phyloP scores from a whole-genome alignment of 2,888 invertebrate species.

The Allolobophora icterica region DNA sequence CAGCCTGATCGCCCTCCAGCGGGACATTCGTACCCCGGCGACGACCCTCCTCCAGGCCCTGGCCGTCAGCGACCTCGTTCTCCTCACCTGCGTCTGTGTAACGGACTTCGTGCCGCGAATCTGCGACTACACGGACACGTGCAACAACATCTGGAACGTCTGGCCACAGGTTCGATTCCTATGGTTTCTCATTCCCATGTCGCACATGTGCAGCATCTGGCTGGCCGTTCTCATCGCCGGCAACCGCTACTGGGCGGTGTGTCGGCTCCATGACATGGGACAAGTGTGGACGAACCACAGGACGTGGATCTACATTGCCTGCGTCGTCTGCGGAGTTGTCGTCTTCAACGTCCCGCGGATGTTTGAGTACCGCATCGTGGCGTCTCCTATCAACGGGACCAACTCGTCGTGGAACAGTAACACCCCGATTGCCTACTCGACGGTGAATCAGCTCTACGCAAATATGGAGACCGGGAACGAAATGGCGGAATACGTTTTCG shows the following conservation, averaged over 20 bases:
- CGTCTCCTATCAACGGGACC: neutral
- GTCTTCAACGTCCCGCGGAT: constrained; percentile 49
- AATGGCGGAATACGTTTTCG: neutral
- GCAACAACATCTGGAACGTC: constrained; percentile 46
- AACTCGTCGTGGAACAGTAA: neutral
- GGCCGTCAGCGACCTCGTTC: constrained; percentile 48
- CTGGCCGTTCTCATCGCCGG: constrained; percentile 49
- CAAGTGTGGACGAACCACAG: constrained; percentile 45
- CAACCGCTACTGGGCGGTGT: constrained; percentile 51
- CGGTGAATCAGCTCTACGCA: neutral
- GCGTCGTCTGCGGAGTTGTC: constrained; percentile 44
- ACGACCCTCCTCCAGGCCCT: constrained; percentile 48
- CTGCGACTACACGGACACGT: constrained; percentile 47
- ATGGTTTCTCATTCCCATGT: constrained; percentile 49
- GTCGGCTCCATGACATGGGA: constrained; percentile 45
- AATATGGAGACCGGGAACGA: neutral
- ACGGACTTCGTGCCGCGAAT: constrained; percentile 50
- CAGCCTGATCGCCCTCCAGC: constrained; percentile 47
- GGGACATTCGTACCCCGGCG: constrained; percentile 46
- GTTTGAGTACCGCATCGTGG: constrained; percentile 48
- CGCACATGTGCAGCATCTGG: constrained; percentile 51
- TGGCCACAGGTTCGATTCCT: constrained; percentile 51
- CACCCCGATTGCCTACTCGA: neutral
- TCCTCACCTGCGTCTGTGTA: constrained; percentile 48
- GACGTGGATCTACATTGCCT: constrained; percentile 45